Conservation (phyloP, 2,113 vertebrate genomes). For the Blennius ocellaris region DNA sequence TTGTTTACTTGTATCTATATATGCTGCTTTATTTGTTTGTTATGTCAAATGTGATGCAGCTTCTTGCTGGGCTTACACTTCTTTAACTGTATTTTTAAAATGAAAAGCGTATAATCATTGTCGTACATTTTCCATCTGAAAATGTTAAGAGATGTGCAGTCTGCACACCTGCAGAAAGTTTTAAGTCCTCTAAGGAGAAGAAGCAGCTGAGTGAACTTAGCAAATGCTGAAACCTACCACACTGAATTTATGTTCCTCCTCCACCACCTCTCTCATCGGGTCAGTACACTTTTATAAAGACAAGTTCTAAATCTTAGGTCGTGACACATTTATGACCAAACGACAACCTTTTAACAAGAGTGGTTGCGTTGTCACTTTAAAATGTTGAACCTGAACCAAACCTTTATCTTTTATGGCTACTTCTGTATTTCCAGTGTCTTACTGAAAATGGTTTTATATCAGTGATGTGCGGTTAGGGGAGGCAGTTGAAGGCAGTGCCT, state of each 20-base stretch:
- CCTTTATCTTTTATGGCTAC: no score
- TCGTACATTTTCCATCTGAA: no score
- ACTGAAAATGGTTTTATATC: no score
- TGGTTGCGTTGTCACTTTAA: background rate
- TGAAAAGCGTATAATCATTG: no score
- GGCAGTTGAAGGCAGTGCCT: no score
- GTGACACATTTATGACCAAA: background rate
- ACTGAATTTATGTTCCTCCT: background rate
- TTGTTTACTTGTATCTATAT: no score
- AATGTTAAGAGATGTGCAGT: no score
- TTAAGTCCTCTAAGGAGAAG: background rate
- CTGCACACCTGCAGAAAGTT: background rate
- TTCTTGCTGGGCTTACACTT: background rate
- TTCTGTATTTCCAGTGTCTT: no score
- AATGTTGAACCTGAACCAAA: background rate
- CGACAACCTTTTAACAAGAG: background rate
- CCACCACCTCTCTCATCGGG: background rate
- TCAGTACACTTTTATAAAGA: background rate
- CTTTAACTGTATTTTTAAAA: background rate
- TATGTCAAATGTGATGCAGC: background rate
- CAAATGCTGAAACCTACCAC: background rate
- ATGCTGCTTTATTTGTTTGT: background rate
- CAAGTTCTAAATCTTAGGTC: background rate
- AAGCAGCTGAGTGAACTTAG: background rate
- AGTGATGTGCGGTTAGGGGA: no score